Evolutionary conservation across 1,140 invertebrate genomes (phyloP), one percentile per base, ranked within the genome.

Genomic region (Nixonia krombeini): DNA sequence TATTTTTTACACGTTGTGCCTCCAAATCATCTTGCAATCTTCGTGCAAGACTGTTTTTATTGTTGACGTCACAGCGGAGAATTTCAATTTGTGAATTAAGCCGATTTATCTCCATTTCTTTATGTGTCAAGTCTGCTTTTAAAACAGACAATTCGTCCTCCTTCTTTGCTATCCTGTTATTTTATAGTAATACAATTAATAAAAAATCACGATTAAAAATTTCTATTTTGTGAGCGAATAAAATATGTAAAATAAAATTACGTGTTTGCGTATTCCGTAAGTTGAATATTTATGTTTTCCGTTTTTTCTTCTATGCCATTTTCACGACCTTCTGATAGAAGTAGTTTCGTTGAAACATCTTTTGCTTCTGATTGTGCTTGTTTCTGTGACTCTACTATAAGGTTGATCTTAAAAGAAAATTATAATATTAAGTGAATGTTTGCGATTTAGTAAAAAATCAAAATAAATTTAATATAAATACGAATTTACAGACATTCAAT

Each of bases 1-100:
- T 90, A 83, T 92, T 93, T 84, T 93, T 93, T 28, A 87, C 87
- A 73, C 87, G 89, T 79, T 93, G 90, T 37, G 86, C 81, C 33
- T 89, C 86, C 37, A 94, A 81, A 74, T 92, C 89, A 37, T 86
- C 76, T 62, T 86, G 80, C 23, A 91, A 75, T 56, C 75, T 74
- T 17, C 80, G 74, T 13, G 70, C 65, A 31, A 67, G 16, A 51
- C 45, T 72, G 33, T 58, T 63, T 28, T 81, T 66, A 62, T 74
- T 61, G 10, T 75, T 75, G 4, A 76, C 45, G 38, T 85, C 73
- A 53, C 64, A 73, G 65, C 70, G 52, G 29, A 85, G 69, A 41
- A 79, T 35, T 71, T 85, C 18, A 15, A 84, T 63, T 47, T 77
- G 76, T 25, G 74, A 79, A 50, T 84, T 84, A 49, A 89, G 63